phyloP scores from a whole-genome alignment of 1,140 invertebrate species.

The Rhyzopertha dominica region DNA sequence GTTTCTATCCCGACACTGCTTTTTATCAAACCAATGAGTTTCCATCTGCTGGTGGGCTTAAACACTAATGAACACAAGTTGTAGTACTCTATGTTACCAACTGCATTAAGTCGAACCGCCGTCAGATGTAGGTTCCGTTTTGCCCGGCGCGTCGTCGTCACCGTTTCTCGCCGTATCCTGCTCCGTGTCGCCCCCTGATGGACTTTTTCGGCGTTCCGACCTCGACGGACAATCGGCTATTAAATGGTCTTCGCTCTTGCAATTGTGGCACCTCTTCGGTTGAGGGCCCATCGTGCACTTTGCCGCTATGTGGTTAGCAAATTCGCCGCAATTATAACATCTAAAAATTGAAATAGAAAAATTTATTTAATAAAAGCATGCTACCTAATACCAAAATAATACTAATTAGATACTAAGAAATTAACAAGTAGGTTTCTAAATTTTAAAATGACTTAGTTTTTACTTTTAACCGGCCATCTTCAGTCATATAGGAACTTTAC shows the following conservation, averaged over 20 bases:
- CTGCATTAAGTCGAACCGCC: constrained; percentile 10
- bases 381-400: too few species aligned
- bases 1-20: background rate
- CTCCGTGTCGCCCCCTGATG: constrained; percentile 14
- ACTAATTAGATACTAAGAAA: too few species aligned
- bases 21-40: background rate
- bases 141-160: constrained; percentile 9
- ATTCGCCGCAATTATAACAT: constrained; percentile 89
- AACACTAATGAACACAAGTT: constrained; percentile 23
- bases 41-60: constrained; percentile 11
- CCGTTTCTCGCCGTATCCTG: constrained; percentile 8
- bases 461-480: too few species aligned
- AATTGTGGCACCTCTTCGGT: constrained; percentile 84
- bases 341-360: constrained; percentile 51
- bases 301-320: constrained; percentile 84
- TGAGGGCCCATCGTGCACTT: constrained; percentile 80
- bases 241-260: constrained; percentile 78
- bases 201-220: constrained; percentile 22
- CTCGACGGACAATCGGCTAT: constrained; percentile 76
- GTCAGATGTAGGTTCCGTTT: constrained; percentile 8
- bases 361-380: too few species aligned
- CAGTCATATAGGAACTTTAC: too few species aligned
- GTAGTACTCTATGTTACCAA: constrained; percentile 12
- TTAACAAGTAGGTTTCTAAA: too few species aligned
- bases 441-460: too few species aligned